phyloP scores from a whole-genome alignment of 2,797 vertebrate species.

The Rhodeus uyekii region DNA sequence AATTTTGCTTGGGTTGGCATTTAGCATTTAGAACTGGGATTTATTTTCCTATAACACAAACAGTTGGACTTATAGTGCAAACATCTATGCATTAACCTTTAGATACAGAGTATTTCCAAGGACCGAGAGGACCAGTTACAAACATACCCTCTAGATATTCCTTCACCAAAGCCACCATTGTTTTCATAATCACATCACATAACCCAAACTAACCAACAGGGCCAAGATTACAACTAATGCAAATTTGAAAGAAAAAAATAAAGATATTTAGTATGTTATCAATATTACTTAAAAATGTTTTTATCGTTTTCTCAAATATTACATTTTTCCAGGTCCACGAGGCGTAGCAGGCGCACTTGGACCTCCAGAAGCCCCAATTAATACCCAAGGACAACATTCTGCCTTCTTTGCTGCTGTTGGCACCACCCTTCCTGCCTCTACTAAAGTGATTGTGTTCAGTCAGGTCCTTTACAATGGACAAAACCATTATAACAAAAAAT shows the following conservation, averaged over 20 bases:
- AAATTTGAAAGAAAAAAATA: no score
- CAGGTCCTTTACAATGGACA: conserved; percentile 57
- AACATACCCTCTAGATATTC: background rate
- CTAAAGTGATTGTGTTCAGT: conserved; percentile 50
- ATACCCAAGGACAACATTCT: conserved; percentile 39
- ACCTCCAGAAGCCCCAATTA: conserved; percentile 21
- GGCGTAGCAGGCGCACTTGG: conserved; percentile 40
- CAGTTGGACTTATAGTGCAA: background rate
- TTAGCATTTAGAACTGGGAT: background rate
- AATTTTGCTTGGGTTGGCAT: background rate
- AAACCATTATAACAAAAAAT: conserved; percentile 50
- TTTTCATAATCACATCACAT: background rate
- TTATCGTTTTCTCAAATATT: background rate
- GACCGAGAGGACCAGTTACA: conserved; percentile 19
- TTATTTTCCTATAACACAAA: background rate
- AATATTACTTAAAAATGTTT: no score
- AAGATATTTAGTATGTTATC: no score
- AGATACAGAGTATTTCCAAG: background rate
- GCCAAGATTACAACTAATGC: background rate
- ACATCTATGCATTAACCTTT: background rate
- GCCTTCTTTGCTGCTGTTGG: conserved; percentile 55
- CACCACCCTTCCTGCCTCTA: background rate
- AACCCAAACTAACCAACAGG: background rate
- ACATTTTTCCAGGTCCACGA: conserved; percentile 48
- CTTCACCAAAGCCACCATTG: background rate